A percentile compares a stretch with the other conserved stretches of the same genome.
phyloP scores from a whole-genome alignment of 2,797 vertebrate species.

The Pipistrellus kuhlii region DNA sequence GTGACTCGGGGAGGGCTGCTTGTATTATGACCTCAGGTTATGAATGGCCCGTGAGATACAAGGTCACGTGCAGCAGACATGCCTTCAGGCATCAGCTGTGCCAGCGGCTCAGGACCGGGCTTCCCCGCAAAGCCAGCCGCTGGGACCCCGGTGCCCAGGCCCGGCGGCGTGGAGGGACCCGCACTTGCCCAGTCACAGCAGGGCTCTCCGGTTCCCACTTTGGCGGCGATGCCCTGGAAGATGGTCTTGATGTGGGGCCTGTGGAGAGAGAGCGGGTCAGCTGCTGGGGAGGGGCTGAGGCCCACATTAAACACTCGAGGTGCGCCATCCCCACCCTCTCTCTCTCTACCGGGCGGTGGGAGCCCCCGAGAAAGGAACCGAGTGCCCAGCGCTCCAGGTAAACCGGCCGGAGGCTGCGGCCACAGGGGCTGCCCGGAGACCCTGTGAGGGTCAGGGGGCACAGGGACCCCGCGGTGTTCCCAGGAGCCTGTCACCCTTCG shows the following conservation, averaged over 20 bases:
- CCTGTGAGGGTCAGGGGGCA: rapidly evolving
- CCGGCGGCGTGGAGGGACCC: not conserved
- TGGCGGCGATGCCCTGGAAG: conserved; percentile 98
- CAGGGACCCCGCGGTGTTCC: rapidly evolving
- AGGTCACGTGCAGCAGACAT: rapidly evolving
- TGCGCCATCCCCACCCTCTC: rapidly evolving
- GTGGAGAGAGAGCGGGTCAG: conserved; percentile 74
- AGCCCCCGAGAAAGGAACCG: rapidly evolving
- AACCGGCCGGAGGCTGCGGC: not conserved
- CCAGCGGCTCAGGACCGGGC: not conserved
- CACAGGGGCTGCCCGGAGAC: rapidly evolving
- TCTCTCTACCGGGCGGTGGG: rapidly evolving
- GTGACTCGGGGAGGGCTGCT: not conserved
- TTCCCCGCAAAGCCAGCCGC: not conserved
- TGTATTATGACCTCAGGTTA: not conserved
- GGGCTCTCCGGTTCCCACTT: conserved; percentile 96
- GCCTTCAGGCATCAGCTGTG: no score
- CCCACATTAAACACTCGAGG: rapidly evolving
- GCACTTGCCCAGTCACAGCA: conserved; percentile 98
- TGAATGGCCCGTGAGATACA: rapidly evolving
- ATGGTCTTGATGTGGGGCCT: conserved; percentile 98
- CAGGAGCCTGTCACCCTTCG: not conserved
- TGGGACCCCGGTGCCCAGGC: no score
- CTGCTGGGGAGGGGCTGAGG: not conserved
- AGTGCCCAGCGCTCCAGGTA: not conserved